Evolutionary conservation across 2,888 invertebrate genomes (phyloP).

Genomic region (Antitype chi): DNA sequence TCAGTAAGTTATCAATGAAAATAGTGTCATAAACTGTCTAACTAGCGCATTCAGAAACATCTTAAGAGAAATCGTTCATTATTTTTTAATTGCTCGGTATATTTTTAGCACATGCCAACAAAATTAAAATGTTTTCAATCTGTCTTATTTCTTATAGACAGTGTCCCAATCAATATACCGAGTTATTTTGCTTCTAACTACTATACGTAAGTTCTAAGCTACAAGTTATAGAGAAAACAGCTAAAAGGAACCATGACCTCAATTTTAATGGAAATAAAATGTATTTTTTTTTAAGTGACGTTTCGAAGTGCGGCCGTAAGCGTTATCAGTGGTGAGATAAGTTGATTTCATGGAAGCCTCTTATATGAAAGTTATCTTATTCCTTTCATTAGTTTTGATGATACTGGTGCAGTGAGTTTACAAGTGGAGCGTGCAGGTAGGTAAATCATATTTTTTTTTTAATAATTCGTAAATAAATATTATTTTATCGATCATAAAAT

Average conservation of each 20-base stretch:
- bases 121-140: background rate
- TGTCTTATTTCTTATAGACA: background rate
- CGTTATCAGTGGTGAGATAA: slow-evolving; percentile 41
- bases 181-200: too few species aligned
- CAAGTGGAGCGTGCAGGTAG: slow-evolving; percentile 11
- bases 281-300: background rate
- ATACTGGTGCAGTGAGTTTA: slow-evolving; percentile 27
- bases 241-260: too few species aligned
- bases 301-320: background rate
- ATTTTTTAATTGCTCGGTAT: background rate
- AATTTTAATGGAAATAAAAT: too few species aligned
- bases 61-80: background rate
- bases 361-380: slow-evolving; percentile 36
- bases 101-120: background rate
- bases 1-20: slow-evolving; percentile 22
- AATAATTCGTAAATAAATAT: too few species aligned
- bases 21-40: background rate
- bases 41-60: background rate
- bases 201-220: too few species aligned
- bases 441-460: background rate
- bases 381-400: slow-evolving; percentile 27
- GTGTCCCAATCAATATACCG: too few species aligned
- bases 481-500: background rate
- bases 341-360: slow-evolving; percentile 16
- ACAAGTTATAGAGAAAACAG: too few species aligned